phyloP scores from a whole-genome alignment of 2,113 vertebrate species.

The Stomatorhinus ivindoensis region DNA sequence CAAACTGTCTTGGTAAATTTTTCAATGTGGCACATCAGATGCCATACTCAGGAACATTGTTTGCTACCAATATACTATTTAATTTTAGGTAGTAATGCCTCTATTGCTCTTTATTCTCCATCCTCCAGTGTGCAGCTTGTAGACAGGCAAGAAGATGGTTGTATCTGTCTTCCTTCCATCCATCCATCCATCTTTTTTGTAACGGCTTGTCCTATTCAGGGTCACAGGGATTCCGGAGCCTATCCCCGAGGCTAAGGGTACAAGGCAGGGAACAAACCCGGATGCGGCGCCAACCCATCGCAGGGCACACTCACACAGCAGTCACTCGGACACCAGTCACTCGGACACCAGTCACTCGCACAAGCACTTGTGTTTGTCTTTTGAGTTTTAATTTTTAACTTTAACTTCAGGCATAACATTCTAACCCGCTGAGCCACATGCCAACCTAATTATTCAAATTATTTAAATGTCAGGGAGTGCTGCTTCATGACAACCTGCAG shows the following conservation, averaged over 20 bases:
- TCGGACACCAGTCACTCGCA: background rate
- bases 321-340: no score
- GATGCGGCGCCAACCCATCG: no score
- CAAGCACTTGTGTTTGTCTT: background rate
- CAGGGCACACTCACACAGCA: background rate
- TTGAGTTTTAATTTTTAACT: background rate
- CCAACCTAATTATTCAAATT: background rate
- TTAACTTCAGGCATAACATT: background rate
- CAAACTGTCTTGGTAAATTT: background rate
- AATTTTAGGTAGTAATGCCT: background rate
- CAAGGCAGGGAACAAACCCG: no score
- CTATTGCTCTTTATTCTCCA: background rate
- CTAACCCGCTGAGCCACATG: background rate
- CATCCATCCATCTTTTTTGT: background rate
- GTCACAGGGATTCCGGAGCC: background rate
- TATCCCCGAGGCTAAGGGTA: background rate
- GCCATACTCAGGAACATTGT: background rate
- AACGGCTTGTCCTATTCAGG: background rate
- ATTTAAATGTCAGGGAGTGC: background rate
- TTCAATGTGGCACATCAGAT: background rate
- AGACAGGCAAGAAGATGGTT: background rate
- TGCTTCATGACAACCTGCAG: background rate
- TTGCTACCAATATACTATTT: background rate
- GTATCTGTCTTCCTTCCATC: background rate
- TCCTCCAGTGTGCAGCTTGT: background rate